A percentile compares a stretch with the other conserved stretches of the same genome.
Conservation (phyloP, 2,888 invertebrate species). For the Pyrrhia umbra region DNA sequence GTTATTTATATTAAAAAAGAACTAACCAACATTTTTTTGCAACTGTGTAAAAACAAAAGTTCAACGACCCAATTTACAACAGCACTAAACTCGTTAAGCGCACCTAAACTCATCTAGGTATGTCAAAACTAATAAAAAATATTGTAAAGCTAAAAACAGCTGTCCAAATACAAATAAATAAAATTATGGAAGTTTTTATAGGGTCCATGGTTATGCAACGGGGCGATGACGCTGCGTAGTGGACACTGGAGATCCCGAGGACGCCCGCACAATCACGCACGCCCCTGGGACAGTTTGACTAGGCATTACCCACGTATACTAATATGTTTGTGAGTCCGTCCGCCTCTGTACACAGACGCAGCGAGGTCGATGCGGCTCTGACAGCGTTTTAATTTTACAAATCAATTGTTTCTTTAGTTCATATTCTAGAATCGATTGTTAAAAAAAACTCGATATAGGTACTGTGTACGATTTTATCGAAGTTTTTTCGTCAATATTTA, state of each 20-base stretch:
- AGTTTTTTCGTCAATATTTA: no score
- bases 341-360: constrained; percentile 72
- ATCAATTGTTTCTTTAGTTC: constrained; percentile 8
- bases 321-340: constrained; percentile 82
- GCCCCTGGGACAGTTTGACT: constrained; percentile 79
- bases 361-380: constrained; percentile 45
- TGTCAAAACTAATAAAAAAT: constrained; percentile 5
- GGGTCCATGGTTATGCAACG: constrained; percentile 65
- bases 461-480: no score
- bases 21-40: constrained; percentile 26
- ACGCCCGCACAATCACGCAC: constrained; percentile 81
- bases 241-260: constrained; percentile 77
- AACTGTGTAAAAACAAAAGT: constrained; percentile 30
- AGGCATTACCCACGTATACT: constrained; percentile 84
- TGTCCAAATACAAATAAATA: constrained; percentile 53
- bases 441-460: neutral
- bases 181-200: constrained; percentile 56
- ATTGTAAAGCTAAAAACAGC: constrained; percentile 49
- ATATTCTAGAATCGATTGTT: neutral
- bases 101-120: constrained; percentile 4
- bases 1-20: constrained; percentile 31
- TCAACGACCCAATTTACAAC: constrained; percentile 20
- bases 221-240: constrained; percentile 65
- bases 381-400: constrained; percentile 47
- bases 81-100: constrained; percentile 33